Evolutionary conservation across 2,113 vertebrate species (phyloP).

Genomic region (Thalassoma bifasciatum): DNA sequence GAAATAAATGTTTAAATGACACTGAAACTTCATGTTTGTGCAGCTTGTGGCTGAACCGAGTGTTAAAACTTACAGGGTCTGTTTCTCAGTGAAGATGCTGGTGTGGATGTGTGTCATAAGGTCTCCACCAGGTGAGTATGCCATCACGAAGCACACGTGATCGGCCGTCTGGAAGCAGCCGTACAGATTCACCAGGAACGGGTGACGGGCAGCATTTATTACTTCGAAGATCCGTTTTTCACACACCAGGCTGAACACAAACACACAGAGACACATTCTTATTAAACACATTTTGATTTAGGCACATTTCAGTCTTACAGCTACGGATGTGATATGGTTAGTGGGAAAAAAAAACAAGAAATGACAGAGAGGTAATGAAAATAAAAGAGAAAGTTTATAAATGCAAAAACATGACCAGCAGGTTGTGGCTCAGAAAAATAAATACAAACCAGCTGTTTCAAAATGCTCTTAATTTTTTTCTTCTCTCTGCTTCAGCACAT

Average conservation of each 20-base stretch:
- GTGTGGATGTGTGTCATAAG: conserved; percentile 95
- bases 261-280: background rate
- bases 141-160: conserved; percentile 95
- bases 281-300: too few relatives aligned
- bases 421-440: too few relatives aligned
- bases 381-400: too few relatives aligned
- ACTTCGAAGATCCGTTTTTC: conserved; percentile 95
- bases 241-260: conserved; percentile 87
- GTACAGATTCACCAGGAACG: conserved; percentile 94
- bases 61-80: conserved; percentile 81
- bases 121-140: conserved; percentile 94
- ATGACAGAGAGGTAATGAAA: too few relatives aligned
- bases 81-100: conserved; percentile 88
- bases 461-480: too few relatives aligned
- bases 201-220: conserved; percentile 87
- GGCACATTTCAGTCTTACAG: too few relatives aligned
- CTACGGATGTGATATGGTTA: too few relatives aligned
- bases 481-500: too few relatives aligned
- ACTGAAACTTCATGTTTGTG: background rate
- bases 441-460: too few relatives aligned
- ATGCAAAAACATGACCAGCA: too few relatives aligned
- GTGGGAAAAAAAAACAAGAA: too few relatives aligned
- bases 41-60: conserved; percentile 56
- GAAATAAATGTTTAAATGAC: too few relatives aligned
- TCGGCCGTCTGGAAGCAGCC: conserved; percentile 94